phyloP scores from a whole-genome alignment of 2,888 invertebrate species.

The Dermolepida albohirtum region DNA sequence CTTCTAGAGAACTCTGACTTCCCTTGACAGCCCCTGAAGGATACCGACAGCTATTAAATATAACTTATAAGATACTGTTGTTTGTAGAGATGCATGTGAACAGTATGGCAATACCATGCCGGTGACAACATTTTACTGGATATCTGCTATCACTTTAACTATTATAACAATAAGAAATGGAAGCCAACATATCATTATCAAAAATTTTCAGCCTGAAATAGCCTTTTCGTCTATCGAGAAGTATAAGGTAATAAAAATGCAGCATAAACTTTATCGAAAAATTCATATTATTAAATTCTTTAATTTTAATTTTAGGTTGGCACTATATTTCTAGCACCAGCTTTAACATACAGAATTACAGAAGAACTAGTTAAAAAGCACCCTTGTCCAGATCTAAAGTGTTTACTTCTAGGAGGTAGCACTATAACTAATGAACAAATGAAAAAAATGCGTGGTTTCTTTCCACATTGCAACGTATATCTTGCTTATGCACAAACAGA shows the following conservation, averaged over 20 bases:
- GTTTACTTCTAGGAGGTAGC: conserved; percentile 50
- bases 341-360: conserved; percentile 46
- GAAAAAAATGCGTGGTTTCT: conserved; percentile 48
- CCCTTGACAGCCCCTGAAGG: no score
- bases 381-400: conserved; percentile 1
- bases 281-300: not conserved
- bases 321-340: conserved; percentile 44
- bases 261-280: not conserved
- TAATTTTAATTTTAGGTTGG: conserved; percentile 34
- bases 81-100: not conserved
- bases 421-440: conserved; percentile 47
- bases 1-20: no score
- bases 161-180: conserved; percentile 13
- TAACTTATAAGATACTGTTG: no score
- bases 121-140: conserved; percentile 39
- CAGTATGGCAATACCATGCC: conserved; percentile 19
- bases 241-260: conserved; percentile 56
- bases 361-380: conserved; percentile 13
- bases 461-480: conserved; percentile 58
- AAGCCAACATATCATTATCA: conserved; percentile 16
- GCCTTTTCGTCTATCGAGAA: conserved; percentile 12
- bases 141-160: conserved; percentile 27
- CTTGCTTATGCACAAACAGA: conserved; percentile 65
- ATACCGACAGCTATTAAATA: no score
- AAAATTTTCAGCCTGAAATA: conserved; percentile 10